Evolutionary conservation across 2,113 vertebrate genomes (phyloP), one percentile per base, ranked within the genome.

Genomic region (Speoplatyrhinus poulsoni): DNA sequence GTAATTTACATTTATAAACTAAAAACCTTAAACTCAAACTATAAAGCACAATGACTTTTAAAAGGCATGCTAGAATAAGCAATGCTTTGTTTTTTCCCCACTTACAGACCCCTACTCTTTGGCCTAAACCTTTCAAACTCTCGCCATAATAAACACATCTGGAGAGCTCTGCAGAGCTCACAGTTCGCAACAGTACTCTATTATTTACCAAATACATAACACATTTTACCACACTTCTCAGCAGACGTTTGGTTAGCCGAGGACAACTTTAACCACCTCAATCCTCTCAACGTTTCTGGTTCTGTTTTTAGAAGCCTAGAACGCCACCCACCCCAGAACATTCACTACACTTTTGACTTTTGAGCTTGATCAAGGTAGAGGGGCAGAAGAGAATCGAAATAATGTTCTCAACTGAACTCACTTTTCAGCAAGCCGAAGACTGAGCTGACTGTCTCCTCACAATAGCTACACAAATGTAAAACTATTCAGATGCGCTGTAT

Each of bases 231-330:
- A 72, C 5, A 0, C 76, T 70, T 72, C 66, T 26, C 68, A 46
- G 75, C 58, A 65, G 76, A 73, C 73, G 41, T 16, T 59, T 53
- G 53, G 75, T 55, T 12, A 36, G 57, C 71, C 50, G 57, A 69
- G 73, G 75, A 84, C 73, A 83, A 32, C 33, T 57, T 68, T 65
- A 69, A 83, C 79, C 56, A 13, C 26, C 60, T 79, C 76, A 70
- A 77, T 85, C 77, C 70, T 76, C 61, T 54, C 58, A 12, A 58
- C 32, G 70, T 58, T 76, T 76, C 52, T 4, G 41, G 52, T 15
- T 70, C 82, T 88, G 73, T 78, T 89, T 89, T 85, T 84, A 83
- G 86, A 80, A 79, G 58, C 36, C 71, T 59, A 13, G 67, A 56
- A 16, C n/a, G 56, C 60, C 17, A 55, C 36, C 26, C 55, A 12